Evolutionary conservation across 2,797 vertebrate genomes (phyloP).

Genomic region (Sarcophilus harrisii): DNA sequence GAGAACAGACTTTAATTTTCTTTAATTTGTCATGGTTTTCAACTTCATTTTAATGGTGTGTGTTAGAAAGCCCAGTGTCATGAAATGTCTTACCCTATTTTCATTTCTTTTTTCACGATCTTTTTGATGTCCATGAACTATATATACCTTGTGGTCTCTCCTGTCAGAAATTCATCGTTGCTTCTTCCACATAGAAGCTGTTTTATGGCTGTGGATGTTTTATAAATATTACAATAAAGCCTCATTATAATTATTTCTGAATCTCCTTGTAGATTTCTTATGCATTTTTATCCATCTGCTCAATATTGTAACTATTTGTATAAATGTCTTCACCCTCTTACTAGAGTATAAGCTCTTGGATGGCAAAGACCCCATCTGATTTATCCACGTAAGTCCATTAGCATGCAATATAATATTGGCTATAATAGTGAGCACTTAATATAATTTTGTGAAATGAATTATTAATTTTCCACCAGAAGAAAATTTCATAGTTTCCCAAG

Average conservation of each 20-base stretch:
- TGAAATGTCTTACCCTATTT: slow-evolving; percentile 53
- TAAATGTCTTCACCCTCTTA: neutral
- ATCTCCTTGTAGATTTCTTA: neutral
- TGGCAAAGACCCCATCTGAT: neutral
- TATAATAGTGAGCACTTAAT: neutral
- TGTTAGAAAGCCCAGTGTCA: slow-evolving; percentile 52
- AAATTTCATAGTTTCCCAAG: neutral
- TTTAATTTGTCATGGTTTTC: slow-evolving; percentile 78
- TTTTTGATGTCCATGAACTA: slow-evolving; percentile 16
- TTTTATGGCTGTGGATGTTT: neutral
- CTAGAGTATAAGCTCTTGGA: neutral
- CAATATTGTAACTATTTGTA: neutral
- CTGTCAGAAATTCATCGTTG: neutral
- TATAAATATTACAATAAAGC: neutral
- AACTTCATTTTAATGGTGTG: slow-evolving; percentile 78
- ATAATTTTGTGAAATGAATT: neutral
- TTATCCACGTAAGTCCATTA: neutral
- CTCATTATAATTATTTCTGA: slow-evolving; percentile 16
- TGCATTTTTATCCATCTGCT: neutral
- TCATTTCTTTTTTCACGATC: slow-evolving; percentile 54
- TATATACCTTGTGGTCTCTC: neutral
- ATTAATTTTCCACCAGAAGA: neutral
- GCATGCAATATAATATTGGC: neutral
- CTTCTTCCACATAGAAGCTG: neutral
- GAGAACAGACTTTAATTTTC: slow-evolving; percentile 74